Conservation (phyloP, 2,113 vertebrate genomes). For the Vombatus ursinus region DNA sequence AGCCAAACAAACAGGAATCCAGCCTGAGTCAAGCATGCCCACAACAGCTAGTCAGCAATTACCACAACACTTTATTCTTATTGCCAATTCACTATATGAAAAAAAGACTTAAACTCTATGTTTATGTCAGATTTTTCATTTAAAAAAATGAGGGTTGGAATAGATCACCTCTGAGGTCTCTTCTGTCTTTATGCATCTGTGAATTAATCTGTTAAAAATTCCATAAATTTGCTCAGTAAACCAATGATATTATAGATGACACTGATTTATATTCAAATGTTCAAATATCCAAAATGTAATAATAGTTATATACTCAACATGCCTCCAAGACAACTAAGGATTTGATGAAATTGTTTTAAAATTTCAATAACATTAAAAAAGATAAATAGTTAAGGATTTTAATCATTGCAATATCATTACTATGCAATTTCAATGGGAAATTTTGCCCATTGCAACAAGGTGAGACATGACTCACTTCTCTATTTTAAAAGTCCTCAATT, state of each 20-base stretch:
- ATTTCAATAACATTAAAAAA: background rate
- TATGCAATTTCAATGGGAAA: conserved; percentile 67
- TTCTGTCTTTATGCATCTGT: background rate
- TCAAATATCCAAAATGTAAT: background rate
- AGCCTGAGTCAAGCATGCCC: background rate
- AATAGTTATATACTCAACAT: conserved; percentile 14
- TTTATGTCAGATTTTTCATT: background rate
- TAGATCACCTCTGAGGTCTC: background rate
- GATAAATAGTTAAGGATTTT: conserved; percentile 53
- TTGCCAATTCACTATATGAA: background rate
- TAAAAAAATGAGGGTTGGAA: background rate
- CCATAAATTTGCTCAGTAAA: background rate
- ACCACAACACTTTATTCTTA: background rate
- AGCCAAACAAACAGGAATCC: background rate
- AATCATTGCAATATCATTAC: conserved; percentile 30
- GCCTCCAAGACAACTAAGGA: background rate
- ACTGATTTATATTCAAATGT: conserved; percentile 28
- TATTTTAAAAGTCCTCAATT: conserved; percentile 60
- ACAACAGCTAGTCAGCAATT: background rate
- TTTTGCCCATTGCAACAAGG: conserved; percentile 49
- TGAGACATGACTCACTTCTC: conserved; percentile 36
- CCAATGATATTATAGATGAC: background rate
- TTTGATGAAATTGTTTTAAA: conserved; percentile 37
- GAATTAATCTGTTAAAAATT: background rate
- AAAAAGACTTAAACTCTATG: background rate